Percentiles rank a stretch among this genome's conserved stretches.
phyloP scores from a whole-genome alignment of 2,113 vertebrate genomes.

The Myanophis thanlyinensis region DNA sequence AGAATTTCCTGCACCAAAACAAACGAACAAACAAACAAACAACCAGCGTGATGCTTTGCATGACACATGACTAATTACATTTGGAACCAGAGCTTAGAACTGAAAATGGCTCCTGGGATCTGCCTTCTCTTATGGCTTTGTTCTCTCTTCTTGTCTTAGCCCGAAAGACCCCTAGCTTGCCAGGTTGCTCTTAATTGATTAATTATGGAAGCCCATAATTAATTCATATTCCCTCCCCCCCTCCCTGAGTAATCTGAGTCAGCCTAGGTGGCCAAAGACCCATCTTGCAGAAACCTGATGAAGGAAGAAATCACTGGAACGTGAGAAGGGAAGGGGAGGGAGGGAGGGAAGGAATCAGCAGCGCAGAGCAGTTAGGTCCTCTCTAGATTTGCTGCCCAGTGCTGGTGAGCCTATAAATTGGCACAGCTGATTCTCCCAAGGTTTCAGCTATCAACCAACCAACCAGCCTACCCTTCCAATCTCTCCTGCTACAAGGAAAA shows the following conservation, averaged over 20 bases:
- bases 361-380: background rate
- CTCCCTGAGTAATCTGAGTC: background rate
- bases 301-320: background rate
- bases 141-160: background rate
- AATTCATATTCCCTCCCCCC: slow-evolving; percentile 4
- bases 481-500: background rate
- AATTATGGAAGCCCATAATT: slow-evolving; percentile 3
- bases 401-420: background rate
- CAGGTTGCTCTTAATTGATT: background rate
- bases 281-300: slow-evolving; percentile 4
- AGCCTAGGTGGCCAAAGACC: background rate
- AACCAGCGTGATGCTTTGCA: no score
- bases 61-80: background rate
- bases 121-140: background rate
- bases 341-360: background rate
- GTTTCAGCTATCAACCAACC: no score
- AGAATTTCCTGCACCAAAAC: background rate
- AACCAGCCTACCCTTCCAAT: background rate
- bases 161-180: background rate
- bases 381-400: background rate
- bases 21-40: no score
- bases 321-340: background rate
- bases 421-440: no score
- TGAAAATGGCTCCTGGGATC: background rate
- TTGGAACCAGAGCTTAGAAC: background rate